Percentiles rank a stretch among this genome's conserved stretches.
Conservation (phyloP, 2,113 vertebrate species). For the Aphelocoma coerulescens region DNA sequence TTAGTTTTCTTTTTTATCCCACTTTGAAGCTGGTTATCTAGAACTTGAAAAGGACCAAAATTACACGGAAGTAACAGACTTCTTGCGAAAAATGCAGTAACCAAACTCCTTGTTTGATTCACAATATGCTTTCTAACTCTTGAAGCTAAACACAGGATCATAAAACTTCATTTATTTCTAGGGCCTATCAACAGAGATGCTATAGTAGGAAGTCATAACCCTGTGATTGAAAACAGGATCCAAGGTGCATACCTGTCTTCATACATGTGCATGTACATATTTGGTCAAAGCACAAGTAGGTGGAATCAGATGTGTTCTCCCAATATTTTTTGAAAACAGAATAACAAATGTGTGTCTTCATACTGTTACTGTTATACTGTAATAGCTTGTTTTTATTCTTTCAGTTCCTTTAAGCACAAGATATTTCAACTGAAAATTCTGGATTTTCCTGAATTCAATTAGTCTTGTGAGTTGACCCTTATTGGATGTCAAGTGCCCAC, state of each 20-base stretch:
- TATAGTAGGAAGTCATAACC: neutral
- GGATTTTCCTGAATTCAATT: neutral
- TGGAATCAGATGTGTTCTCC: neutral
- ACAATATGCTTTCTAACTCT: neutral
- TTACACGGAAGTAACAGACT: neutral
- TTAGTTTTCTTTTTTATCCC: neutral
- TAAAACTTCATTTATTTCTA: neutral
- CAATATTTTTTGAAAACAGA: neutral
- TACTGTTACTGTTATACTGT: neutral
- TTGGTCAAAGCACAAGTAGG: neutral
- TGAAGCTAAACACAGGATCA: neutral
- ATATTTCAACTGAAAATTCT: neutral
- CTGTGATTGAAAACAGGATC: neutral
- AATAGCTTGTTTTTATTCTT: neutral
- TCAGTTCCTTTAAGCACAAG: neutral
- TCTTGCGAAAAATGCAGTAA: neutral
- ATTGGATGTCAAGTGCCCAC: neutral
- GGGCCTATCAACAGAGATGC: neutral
- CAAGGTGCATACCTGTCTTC: neutral
- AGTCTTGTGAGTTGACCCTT: neutral
- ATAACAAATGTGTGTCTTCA: neutral
- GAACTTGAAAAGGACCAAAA: neutral
- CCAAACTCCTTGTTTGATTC: neutral
- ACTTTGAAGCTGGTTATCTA: neutral
- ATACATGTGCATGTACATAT: neutral